Conservation (phyloP, 1,140 invertebrate genomes). For the Drosophila simulans region DNA sequence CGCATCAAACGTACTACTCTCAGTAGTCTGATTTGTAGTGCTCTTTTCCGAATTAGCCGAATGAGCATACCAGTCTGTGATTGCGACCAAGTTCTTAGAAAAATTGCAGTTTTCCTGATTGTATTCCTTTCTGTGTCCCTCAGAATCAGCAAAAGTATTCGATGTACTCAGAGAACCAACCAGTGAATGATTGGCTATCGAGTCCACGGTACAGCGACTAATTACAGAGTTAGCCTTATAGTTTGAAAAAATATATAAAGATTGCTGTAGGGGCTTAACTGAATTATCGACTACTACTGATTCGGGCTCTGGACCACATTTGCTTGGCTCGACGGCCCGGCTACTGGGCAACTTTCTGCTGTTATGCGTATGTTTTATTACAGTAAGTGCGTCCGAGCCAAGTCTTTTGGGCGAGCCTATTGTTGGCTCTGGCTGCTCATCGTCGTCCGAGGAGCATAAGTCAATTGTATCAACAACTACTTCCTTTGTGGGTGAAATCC, state of each 20-base stretch:
- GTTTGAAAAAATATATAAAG: slow-evolving; percentile 81
- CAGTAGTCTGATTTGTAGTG: slow-evolving; percentile 39
- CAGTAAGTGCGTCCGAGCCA: slow-evolving; percentile 34
- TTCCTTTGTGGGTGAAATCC: slow-evolving; percentile 75
- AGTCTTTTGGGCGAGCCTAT: slow-evolving; percentile 23
- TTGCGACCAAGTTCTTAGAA: slow-evolving; percentile 60
- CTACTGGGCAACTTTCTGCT: slow-evolving; percentile 21
- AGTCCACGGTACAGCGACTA: slow-evolving; percentile 51
- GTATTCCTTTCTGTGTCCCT: slow-evolving; percentile 49
- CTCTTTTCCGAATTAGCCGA: slow-evolving; percentile 54
- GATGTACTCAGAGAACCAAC: slow-evolving; percentile 41
- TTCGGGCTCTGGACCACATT: slow-evolving; percentile 27
- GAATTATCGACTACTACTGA: slow-evolving; percentile 44
- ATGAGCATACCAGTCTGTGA: slow-evolving; percentile 58
- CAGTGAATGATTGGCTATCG: slow-evolving; percentile 50
- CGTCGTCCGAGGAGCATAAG: slow-evolving; percentile 86
- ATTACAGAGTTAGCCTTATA: slow-evolving; percentile 73
- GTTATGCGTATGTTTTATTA: slow-evolving; percentile 50
- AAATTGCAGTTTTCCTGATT: slow-evolving; percentile 78
- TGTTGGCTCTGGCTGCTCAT: slow-evolving; percentile 70
- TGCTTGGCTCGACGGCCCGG: slow-evolving; percentile 11
- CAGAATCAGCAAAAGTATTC: slow-evolving; percentile 51
- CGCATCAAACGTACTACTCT: slow-evolving; percentile 47
- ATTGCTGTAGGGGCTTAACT: slow-evolving; percentile 73
- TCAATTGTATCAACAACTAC: slow-evolving; percentile 85